Evolutionary conservation across 2,797 vertebrate genomes (phyloP).

Genomic region (Semaprochilodus insignis): DNA sequence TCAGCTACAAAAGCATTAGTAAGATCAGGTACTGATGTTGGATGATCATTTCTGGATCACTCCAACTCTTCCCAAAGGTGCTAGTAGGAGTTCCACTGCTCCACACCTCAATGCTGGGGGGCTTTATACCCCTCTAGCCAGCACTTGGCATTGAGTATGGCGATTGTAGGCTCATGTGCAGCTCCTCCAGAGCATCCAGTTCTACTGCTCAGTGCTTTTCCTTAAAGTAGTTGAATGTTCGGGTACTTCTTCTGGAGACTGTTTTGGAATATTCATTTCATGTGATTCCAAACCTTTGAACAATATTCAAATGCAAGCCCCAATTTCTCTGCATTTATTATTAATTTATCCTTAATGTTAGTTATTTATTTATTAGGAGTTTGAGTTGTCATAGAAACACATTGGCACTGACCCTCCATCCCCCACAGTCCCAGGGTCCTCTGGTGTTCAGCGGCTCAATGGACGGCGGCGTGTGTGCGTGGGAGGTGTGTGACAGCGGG

Average conservation of each 20-base stretch:
- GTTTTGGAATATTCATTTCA: no score
- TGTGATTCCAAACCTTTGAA: neutral
- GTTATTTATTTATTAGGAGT: conserved; percentile 11
- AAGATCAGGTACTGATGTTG: no score
- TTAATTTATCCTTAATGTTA: neutral
- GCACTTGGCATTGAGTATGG: no score
- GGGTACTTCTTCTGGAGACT: no score
- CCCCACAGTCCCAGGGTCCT: conserved; percentile 81
- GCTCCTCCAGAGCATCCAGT: neutral
- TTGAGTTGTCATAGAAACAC: conserved; percentile 77
- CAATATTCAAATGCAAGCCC: neutral
- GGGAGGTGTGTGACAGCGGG: conserved; percentile 73
- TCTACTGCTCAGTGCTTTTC: neutral
- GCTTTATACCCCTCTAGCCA: no score
- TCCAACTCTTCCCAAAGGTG: no score
- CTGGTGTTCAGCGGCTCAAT: conserved; percentile 82
- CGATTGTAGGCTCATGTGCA: neutral
- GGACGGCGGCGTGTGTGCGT: conserved; percentile 81
- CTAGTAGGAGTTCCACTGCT: neutral
- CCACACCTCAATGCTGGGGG: no score
- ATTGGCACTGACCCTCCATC: conserved; percentile 31
- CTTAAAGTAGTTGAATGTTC: neutral
- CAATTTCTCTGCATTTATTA: neutral
- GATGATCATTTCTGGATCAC: no score
- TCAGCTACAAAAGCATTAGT: no score